phyloP scores from a whole-genome alignment of 2,113 vertebrate species.

The Cyprinodon brontotheroides region DNA sequence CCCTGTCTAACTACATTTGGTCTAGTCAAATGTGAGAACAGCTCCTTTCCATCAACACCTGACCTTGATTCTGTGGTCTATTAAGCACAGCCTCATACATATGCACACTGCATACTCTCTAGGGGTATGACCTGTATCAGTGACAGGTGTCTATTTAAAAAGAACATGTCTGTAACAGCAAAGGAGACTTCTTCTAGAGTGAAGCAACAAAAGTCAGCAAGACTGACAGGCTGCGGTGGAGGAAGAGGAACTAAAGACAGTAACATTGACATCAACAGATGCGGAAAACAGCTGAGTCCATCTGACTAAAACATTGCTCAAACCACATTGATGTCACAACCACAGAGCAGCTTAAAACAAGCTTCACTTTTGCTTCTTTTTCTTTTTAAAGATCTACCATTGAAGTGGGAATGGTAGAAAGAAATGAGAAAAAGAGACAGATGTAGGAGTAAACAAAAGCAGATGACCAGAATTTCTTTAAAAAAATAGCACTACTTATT shows the following conservation, averaged over 20 bases:
- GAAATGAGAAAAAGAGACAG: neutral
- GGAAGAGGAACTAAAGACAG: conserved; percentile 43
- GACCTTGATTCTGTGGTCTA: conserved; percentile 51
- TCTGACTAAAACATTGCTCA: conserved; percentile 36
- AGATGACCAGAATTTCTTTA: conserved; percentile 21
- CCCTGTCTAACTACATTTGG: conserved; percentile 45
- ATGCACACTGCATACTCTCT: neutral
- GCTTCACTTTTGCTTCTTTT: conserved; percentile 38
- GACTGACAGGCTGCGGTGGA: neutral
- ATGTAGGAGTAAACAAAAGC: conserved; percentile 16
- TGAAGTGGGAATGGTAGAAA: neutral
- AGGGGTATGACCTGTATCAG: conserved; percentile 7
- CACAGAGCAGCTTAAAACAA: neutral
- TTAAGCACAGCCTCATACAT: conserved; percentile 25
- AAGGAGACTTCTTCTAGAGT: conserved; percentile 24
- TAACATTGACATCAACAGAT: conserved; percentile 41
- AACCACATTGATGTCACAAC: conserved; percentile 51
- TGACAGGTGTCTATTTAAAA: neutral
- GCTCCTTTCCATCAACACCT: conserved; percentile 44
- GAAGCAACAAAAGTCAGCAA: conserved; percentile 38
- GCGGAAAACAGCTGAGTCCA: conserved; percentile 38
- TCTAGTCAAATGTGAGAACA: conserved; percentile 43
- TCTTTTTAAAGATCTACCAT: neutral
- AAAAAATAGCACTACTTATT: conserved; percentile 5
- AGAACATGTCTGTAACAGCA: conserved; percentile 27